Conservation (phyloP, 2,888 invertebrate genomes). For the Uropetala carovei region DNA sequence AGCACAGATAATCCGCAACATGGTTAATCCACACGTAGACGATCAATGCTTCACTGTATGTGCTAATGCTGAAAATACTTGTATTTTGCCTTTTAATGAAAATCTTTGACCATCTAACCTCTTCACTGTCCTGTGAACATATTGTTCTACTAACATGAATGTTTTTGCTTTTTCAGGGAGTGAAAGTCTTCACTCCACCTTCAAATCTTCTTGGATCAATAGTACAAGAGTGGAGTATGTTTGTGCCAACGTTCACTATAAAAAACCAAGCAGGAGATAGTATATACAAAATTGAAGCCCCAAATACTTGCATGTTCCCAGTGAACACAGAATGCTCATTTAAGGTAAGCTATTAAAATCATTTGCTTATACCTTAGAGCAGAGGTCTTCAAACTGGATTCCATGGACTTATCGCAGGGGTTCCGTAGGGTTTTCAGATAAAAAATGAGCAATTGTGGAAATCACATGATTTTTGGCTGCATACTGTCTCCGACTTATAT, state of each 20-base stretch:
- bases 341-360: constrained; percentile 74
- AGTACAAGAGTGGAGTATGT: constrained; percentile 82
- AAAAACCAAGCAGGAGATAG: constrained; percentile 81
- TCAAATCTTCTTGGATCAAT: constrained; percentile 84
- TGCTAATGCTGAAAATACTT: too few species aligned
- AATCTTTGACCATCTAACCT: neutral
- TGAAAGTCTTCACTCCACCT: constrained; percentile 85
- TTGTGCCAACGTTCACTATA: constrained; percentile 83
- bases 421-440: too few species aligned
- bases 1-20: too few species aligned
- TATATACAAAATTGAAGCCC: constrained; percentile 85
- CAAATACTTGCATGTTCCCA: constrained; percentile 80
- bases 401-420: too few species aligned
- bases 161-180: constrained; percentile 75
- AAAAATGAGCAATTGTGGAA: too few species aligned
- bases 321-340: constrained; percentile 81
- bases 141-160: neutral
- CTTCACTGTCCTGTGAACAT: neutral
- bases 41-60: too few species aligned
- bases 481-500: too few species aligned
- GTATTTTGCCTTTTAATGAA: neutral
- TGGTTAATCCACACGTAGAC: too few species aligned
- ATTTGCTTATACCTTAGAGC: too few species aligned
- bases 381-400: too few species aligned
- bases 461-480: too few species aligned